Conservation (phyloP, 2,797 vertebrate species). For the Podarcis lilfordi region DNA sequence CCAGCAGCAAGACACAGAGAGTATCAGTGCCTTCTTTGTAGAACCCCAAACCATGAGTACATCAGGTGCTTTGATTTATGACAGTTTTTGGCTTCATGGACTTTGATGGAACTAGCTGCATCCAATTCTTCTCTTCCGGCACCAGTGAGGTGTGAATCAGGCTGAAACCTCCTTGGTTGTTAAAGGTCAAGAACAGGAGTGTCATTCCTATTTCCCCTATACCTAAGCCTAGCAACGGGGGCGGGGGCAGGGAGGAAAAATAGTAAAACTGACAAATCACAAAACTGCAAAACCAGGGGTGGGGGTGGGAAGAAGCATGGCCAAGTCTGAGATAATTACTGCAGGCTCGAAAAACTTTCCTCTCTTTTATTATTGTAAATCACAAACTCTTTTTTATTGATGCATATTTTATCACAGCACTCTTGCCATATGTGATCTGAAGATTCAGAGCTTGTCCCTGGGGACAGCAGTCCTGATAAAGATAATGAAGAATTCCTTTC, state of each 20-base stretch:
- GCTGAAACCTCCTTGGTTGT: background rate
- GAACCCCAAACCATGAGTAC: background rate
- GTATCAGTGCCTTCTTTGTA: background rate
- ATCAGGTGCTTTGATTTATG: background rate
- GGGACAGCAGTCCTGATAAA: slow-evolving; percentile 74
- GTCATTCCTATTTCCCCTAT: background rate
- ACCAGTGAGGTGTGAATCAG: background rate
- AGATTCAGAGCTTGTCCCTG: slow-evolving; percentile 70
- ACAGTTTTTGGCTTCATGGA: background rate
- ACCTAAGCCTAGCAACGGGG: background rate
- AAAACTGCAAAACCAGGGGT: background rate
- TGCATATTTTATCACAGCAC: slow-evolving; percentile 82
- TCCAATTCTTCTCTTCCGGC: background rate
- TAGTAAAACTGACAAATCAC: slow-evolving; percentile 42
- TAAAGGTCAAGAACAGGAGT: background rate
- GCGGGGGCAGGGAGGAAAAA: background rate
- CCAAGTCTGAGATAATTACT: slow-evolving; percentile 70
- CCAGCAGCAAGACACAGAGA: background rate
- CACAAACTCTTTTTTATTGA: slow-evolving; percentile 70
- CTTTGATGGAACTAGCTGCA: background rate
- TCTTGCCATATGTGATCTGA: slow-evolving; percentile 80
- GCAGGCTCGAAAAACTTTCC: slow-evolving; percentile 64
- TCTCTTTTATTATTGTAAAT: slow-evolving; percentile 76
- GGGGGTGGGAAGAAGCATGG: slow-evolving; percentile 37
- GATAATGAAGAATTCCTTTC: slow-evolving; percentile 83